Conservation (phyloP, 2,113 vertebrate species). For the Mungos mungo region DNA sequence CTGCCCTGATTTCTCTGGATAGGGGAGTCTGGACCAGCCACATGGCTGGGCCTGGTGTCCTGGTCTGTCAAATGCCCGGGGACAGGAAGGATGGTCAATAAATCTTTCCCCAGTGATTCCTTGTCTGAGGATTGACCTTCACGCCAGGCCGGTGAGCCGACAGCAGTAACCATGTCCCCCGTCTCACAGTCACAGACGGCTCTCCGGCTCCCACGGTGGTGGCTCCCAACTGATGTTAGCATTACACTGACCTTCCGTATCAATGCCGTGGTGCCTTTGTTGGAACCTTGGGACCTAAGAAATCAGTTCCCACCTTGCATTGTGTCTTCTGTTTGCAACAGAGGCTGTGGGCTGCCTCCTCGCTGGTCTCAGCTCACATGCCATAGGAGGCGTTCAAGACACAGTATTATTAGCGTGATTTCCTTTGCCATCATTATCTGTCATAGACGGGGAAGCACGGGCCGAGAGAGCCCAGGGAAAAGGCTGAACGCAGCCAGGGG, state of each 20-base stretch:
- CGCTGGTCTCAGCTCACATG: neutral
- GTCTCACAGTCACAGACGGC: rapidly evolving
- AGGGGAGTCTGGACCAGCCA: neutral
- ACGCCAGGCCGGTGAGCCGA: rapidly evolving
- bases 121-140: neutral
- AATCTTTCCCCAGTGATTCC: neutral
- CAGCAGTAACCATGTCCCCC: rapidly evolving
- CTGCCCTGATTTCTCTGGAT: neutral
- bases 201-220: rapidly evolving
- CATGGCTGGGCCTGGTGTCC: neutral
- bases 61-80: neutral
- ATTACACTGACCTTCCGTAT: rapidly evolving
- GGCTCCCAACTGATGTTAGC: rapidly evolving
- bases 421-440: rapidly evolving
- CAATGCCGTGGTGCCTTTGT: neutral
- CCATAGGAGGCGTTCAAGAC: rapidly evolving
- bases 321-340: neutral
- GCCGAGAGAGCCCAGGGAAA: neutral
- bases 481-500: rapidly evolving
- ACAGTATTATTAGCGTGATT: rapidly evolving
- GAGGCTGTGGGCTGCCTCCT: neutral
- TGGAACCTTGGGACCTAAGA: neutral
- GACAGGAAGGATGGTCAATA: neutral
- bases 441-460: rapidly evolving
- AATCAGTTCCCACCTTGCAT: neutral